Evolutionary conservation across 2,113 vertebrate genomes (phyloP).

Genomic region (Taurulus bubalis): DNA sequence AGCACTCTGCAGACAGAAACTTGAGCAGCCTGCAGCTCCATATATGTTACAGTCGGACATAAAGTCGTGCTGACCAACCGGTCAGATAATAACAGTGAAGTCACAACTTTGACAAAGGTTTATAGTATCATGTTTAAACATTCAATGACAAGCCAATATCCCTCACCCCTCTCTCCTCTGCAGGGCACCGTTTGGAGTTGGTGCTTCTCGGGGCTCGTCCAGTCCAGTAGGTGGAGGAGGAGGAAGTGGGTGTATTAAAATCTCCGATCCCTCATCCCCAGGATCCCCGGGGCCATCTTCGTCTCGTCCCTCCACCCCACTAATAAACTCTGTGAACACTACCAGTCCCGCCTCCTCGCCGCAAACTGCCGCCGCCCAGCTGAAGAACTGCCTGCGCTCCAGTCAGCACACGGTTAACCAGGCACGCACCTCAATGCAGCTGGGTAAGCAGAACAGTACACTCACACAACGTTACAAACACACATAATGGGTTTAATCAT

Average conservation of each 20-base stretch:
- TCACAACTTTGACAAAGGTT: constrained; percentile 55
- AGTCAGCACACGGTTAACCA: constrained; percentile 86
- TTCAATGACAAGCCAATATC: neutral
- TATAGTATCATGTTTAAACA: constrained; percentile 8
- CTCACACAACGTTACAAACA: neutral
- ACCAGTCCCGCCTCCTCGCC: constrained; percentile 83
- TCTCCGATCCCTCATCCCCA: constrained; percentile 80
- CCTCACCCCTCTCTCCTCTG: constrained; percentile 1
- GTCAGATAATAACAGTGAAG: constrained; percentile 46
- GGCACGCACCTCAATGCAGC: constrained; percentile 85
- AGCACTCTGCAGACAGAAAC: constrained; percentile 65
- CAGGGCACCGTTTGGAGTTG: constrained; percentile 90
- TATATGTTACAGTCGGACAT: constrained; percentile 61
- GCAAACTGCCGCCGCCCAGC: constrained; percentile 84
- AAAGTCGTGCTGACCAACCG: constrained; percentile 39
- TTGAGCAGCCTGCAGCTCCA: constrained; percentile 55
- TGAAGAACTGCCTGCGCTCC: constrained; percentile 88
- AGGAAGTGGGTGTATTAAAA: constrained; percentile 63
- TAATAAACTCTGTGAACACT: constrained; percentile 71
- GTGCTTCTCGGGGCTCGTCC: constrained; percentile 80
- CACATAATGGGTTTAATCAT: constrained; percentile 2
- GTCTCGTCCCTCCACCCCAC: constrained; percentile 77
- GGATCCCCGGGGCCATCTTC: constrained; percentile 80
- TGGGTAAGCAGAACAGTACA: constrained; percentile 82
- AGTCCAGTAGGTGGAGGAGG: constrained; percentile 70